Conservation (phyloP, 1,140 invertebrate species). For the Neodiprion virginianus region DNA sequence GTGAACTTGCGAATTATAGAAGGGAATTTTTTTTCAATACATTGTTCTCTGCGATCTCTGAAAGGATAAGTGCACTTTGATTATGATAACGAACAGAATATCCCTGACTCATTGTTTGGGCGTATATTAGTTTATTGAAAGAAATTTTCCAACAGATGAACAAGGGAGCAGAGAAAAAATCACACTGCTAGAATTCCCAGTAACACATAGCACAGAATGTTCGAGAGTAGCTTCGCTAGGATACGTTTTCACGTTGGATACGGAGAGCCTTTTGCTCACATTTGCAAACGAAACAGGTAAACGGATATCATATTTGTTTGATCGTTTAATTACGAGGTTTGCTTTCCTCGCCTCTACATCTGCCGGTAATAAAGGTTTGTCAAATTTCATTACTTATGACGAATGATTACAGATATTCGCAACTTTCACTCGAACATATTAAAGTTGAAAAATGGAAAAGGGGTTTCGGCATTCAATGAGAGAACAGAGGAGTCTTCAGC, state of each 20-base stretch:
- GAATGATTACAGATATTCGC: constrained; percentile 67
- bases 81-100: not conserved
- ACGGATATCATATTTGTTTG: constrained; percentile 12
- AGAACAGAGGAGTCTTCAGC: constrained; percentile 97
- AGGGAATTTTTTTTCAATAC: not conserved
- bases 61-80: not conserved
- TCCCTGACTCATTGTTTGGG: too few relatives aligned
- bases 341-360: too few relatives aligned
- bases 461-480: constrained; percentile 90
- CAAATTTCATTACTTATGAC: too few relatives aligned
- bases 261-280: constrained; percentile 67
- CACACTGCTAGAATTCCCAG: constrained; percentile 69
- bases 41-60: not conserved
- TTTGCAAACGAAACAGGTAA: constrained; percentile 60
- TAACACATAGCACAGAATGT: constrained; percentile 73
- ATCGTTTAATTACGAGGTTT: too few relatives aligned
- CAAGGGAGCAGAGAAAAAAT: constrained; percentile 38
- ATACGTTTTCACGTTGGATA: constrained; percentile 74
- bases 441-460: constrained; percentile 80
- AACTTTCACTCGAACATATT: constrained; percentile 79
- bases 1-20: not conserved
- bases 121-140: not conserved
- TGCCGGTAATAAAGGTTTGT: too few relatives aligned
- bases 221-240: constrained; percentile 70
- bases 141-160: constrained; percentile 37